These are phyloP conservation scores for Hipposideros larvatus DNA, from an alignment of 2,797 vertebrate genomes.

Conservation along the genomic window DNA sequence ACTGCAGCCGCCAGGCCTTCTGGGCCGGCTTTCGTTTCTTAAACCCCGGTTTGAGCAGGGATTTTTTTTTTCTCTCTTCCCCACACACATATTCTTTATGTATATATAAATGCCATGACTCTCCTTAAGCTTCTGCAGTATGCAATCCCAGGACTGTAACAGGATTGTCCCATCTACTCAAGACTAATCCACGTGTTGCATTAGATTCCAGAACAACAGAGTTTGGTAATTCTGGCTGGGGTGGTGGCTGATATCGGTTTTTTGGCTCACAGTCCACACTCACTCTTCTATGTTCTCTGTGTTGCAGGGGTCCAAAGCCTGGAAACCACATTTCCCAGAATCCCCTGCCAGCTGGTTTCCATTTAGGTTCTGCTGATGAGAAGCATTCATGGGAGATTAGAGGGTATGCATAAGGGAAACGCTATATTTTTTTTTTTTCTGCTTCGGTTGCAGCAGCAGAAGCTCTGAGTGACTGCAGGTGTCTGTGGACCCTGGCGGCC, in stretches of 20 bases:
- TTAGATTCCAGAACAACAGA: not conserved
- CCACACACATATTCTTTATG: not conserved
- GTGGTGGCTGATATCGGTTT: not conserved
- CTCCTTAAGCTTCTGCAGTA: not conserved
- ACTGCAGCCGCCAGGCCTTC: not conserved
- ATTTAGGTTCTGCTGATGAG: constrained; percentile 61
- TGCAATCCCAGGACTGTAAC: not conserved
- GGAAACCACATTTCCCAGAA: constrained; percentile 63
- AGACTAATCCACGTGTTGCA: not conserved
- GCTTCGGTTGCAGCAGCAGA: not conserved
- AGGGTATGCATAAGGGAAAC: not conserved
- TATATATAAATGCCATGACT: not conserved
- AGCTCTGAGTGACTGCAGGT: not conserved
- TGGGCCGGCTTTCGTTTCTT: not conserved
- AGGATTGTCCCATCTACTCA: not conserved
- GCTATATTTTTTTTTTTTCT: not conserved
- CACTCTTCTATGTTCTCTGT: not conserved
- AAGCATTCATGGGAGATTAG: not conserved
- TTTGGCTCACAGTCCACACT: not conserved
- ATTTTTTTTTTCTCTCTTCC: not conserved
- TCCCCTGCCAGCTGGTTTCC: constrained; percentile 33
- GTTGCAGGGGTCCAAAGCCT: not conserved
- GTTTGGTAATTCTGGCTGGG: not conserved
- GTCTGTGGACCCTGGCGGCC: not conserved
- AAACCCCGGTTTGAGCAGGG: not conserved